phyloP scores from a whole-genome alignment of 1,140 invertebrate species.

The Tribolium madens region DNA sequence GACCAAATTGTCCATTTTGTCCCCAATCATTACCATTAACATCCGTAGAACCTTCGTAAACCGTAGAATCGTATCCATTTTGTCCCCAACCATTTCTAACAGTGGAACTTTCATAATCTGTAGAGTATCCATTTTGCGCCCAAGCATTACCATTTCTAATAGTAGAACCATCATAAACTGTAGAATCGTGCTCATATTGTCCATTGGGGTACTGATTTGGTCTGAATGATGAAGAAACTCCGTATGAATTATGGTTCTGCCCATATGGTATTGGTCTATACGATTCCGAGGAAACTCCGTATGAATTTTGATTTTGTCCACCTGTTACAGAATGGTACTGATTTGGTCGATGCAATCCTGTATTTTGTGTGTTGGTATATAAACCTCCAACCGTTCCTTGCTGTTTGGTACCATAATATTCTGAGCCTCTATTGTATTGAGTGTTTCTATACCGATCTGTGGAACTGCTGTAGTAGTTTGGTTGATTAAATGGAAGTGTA shows the following conservation, averaged over 20 bases:
- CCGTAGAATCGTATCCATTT: background rate
- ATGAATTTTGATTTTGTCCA: no score
- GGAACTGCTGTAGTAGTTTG: background rate
- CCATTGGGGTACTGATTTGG: background rate
- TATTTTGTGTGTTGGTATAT: background rate
- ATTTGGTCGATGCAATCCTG: no score
- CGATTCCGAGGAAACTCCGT: no score
- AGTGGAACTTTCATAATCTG: background rate
- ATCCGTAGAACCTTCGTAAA: background rate
- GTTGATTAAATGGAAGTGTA: background rate
- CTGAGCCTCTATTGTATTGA: background rate
- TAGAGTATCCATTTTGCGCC: no score
- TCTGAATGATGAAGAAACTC: background rate
- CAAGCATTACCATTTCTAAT: background rate
- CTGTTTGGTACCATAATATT: background rate
- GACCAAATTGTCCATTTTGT: background rate
- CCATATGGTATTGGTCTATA: background rate
- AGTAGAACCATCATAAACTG: background rate
- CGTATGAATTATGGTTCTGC: background rate
- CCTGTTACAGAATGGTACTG: no score
- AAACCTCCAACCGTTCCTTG: background rate
- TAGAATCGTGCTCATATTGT: background rate
- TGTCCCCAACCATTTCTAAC: background rate
- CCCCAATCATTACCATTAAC: background rate
- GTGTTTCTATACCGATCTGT: background rate